phyloP scores from a whole-genome alignment of 2,113 vertebrate species.

The Semnornis frantzii region DNA sequence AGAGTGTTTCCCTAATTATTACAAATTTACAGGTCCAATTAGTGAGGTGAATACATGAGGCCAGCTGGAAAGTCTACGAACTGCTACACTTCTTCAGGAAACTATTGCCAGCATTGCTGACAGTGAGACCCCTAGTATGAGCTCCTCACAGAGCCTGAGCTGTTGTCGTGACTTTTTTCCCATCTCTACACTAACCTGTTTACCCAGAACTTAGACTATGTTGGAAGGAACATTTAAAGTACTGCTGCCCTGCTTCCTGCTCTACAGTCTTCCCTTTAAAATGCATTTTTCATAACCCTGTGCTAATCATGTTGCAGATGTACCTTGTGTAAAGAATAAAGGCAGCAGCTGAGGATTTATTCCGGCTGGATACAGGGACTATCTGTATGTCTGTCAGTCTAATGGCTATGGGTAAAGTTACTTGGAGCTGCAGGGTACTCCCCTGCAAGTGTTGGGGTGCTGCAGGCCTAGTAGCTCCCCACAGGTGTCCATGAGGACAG shows the following conservation, averaged over 20 bases:
- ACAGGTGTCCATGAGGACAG: background rate
- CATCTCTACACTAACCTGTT: background rate
- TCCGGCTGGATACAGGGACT: background rate
- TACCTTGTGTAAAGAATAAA: background rate
- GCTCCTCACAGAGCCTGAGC: background rate
- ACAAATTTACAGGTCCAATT: background rate
- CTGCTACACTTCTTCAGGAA: background rate
- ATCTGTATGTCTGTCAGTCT: background rate
- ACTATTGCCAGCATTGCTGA: background rate
- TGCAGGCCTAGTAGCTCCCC: rapidly evolving
- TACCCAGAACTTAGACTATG: background rate
- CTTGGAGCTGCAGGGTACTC: background rate
- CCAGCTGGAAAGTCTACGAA: background rate
- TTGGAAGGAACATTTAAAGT: background rate
- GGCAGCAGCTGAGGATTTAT: background rate
- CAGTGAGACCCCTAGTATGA: background rate
- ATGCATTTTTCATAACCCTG: background rate
- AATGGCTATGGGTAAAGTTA: background rate
- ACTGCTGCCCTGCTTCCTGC: rapidly evolving
- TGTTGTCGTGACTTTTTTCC: background rate
- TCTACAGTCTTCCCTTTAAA: background rate
- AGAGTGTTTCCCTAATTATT: slow-evolving; percentile 3
- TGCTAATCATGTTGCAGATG: background rate
- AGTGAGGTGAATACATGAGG: background rate
- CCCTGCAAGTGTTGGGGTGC: no score